phyloP scores from a whole-genome alignment of 2,888 invertebrate species.

The Sinelater perroti region DNA sequence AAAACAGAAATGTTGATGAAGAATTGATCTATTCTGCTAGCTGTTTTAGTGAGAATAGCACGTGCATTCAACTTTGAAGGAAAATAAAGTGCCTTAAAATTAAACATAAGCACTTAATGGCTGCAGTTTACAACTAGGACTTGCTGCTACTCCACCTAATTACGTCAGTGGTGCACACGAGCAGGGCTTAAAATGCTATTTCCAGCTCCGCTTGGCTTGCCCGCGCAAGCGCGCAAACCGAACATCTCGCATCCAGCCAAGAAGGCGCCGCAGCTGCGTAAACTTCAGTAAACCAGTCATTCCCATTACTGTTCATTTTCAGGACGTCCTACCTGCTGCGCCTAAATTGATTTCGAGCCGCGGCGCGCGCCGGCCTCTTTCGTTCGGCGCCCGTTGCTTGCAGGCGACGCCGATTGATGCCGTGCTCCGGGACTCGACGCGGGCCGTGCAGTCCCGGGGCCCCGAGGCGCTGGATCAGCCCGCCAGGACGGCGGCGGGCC shows the following conservation, averaged over 20 bases:
- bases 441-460: too few species aligned
- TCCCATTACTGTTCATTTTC: constrained; percentile 10
- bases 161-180: neutral
- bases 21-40: too few species aligned
- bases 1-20: too few species aligned
- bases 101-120: too few species aligned
- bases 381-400: neutral
- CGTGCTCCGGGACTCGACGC: too few species aligned
- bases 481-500: too few species aligned
- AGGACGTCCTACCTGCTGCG: constrained; percentile 5
- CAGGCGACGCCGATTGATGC: constrained; percentile 15
- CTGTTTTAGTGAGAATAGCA: too few species aligned
- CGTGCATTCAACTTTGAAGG: too few species aligned
- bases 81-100: too few species aligned
- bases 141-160: neutral
- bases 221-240: constrained; percentile 2
- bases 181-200: neutral
- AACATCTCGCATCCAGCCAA: constrained; percentile 12
- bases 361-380: neutral
- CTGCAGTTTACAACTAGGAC: too few species aligned
- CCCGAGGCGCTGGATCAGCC: too few species aligned
- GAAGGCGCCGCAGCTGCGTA: constrained; percentile 10
- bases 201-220: constrained; percentile 3
- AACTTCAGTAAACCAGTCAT: constrained; percentile 4
- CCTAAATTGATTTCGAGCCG: neutral